Evolutionary conservation across 2,888 invertebrate species (phyloP), one percentile per base, ranked within the genome.

Genomic region (Plebejus anna): DNA sequence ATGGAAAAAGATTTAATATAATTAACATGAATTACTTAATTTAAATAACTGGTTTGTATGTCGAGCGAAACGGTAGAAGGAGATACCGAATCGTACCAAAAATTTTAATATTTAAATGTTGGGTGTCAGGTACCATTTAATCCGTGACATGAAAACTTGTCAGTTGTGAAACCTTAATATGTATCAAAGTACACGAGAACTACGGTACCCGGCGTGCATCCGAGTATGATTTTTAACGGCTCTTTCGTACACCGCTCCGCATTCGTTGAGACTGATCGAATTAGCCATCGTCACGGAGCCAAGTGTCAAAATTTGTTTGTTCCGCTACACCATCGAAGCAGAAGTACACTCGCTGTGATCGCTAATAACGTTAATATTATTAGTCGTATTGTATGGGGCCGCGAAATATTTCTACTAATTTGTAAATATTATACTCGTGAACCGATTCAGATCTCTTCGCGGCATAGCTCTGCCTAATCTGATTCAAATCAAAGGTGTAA

Each of bases 341-440:
- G 80, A 83, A 75, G 77, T 75, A 73, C 83, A 82, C 80, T 81
- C 80, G 84, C 83, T 81, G 82, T 87, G 83, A 90, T 90, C 88
- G 90, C 89, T 92, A 90, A 90, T 90, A 91, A 90, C 88, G 88
- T 83, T 81, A 86, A 86, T 90, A 88, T 89, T 91, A 89, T 89
- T 79, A 79, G 79, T 77, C 77, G 76, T 78, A 79, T 81, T 80
- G 78, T 81, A 82, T 22, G 85, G 85, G 82, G 71, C 81, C 78
- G 77, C 78, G 82, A 82, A 83, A 83, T 82, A 78, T 78, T 76
- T 73, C 9, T 36, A 70, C 70, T 76, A 70, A 70, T 70, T 70
- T 55, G 76, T 76, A 70, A 76, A 76, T 70, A 66, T 70, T 70
- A 16, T 22, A 42, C 22, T 36, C n/a, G 57, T 71, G 75, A 70